These are phyloP conservation scores for Pagrus major DNA, from an alignment of 2,113 vertebrate genomes.

Conservation along the genomic window DNA sequence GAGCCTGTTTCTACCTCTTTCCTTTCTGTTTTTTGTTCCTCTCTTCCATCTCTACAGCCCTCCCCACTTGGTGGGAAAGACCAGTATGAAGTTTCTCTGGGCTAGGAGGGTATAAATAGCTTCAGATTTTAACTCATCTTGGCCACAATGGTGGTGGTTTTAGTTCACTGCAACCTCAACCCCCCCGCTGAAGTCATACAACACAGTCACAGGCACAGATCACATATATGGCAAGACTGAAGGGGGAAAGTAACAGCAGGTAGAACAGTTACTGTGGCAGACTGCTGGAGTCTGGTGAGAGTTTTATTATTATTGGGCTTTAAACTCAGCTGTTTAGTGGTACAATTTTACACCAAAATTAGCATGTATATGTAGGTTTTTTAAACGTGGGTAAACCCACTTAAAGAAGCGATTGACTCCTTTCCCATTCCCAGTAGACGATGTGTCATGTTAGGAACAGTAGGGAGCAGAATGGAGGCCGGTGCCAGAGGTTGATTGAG, in stretches of 20 bases:
- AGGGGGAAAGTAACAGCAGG: conserved; percentile 46
- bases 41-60: conserved; percentile 24
- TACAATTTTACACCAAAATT: no score
- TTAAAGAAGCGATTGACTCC: no score
- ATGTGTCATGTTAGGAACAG: no score
- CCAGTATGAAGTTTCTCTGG: conserved; percentile 74
- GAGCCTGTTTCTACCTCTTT: conserved; percentile 31
- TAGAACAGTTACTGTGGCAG: conserved; percentile 40
- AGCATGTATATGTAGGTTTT: no score
- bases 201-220: conserved; percentile 28
- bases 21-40: conserved; percentile 1
- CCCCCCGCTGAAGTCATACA: conserved; percentile 51
- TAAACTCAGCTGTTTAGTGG: conserved; percentile 39
- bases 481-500: no score
- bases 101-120: conserved; percentile 73
- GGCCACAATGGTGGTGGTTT: conserved; percentile 69
- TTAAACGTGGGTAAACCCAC: no score
- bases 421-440: no score
- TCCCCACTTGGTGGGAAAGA: conserved; percentile 70
- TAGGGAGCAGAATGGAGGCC: no score
- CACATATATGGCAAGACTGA: conserved; percentile 8
- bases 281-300: conserved; percentile 32
- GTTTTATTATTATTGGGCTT: conserved; percentile 64
- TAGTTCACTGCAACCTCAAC: conserved; percentile 61
- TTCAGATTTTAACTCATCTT: conserved; percentile 64